phyloP scores from a whole-genome alignment of 1,140 invertebrate genomes.

The Hormaphis cornu region DNA sequence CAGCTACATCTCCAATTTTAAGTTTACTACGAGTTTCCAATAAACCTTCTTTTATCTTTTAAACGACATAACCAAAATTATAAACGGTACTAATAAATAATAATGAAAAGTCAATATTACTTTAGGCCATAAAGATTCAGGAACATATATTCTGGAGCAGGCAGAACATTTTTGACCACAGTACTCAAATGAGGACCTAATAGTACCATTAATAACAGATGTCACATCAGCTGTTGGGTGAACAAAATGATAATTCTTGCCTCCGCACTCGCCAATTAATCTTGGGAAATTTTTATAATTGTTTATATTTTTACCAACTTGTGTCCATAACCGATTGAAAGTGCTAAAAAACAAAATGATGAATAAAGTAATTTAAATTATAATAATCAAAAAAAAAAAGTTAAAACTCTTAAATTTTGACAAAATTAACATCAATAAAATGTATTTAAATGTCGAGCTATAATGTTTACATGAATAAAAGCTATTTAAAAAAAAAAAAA shows the following conservation, averaged over 20 bases:
- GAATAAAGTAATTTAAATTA: conserved; percentile 15
- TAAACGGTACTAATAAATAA: not conserved
- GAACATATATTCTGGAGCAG: conserved; percentile 91
- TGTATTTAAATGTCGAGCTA: not conserved
- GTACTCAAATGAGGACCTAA: conserved; percentile 88
- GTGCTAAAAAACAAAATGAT: conserved; percentile 53
- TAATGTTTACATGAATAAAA: not conserved
- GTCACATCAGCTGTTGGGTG: conserved; percentile 81
- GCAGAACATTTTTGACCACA: conserved; percentile 99
- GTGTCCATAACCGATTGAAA: conserved; percentile 85
- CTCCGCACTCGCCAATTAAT: conserved; percentile 92
- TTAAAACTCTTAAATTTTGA: not conserved
- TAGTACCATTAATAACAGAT: conserved; percentile 73
- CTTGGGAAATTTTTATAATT: conserved; percentile 85
- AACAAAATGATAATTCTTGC: conserved; percentile 98
- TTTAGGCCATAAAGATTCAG: conserved; percentile 78
- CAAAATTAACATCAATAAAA: not conserved
- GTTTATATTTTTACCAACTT: conserved; percentile 81
- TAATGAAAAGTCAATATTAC: conserved; percentile 44
- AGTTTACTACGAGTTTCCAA: conserved; percentile 55
- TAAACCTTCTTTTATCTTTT: conserved; percentile 63
- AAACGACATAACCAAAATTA: conserved; percentile 8
- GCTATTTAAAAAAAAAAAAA: not conserved
- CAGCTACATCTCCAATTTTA: conserved; percentile 78
- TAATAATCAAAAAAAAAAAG: too few relatives aligned